phyloP scores from a whole-genome alignment of 2,888 invertebrate genomes.

The Cephus runcator region DNA sequence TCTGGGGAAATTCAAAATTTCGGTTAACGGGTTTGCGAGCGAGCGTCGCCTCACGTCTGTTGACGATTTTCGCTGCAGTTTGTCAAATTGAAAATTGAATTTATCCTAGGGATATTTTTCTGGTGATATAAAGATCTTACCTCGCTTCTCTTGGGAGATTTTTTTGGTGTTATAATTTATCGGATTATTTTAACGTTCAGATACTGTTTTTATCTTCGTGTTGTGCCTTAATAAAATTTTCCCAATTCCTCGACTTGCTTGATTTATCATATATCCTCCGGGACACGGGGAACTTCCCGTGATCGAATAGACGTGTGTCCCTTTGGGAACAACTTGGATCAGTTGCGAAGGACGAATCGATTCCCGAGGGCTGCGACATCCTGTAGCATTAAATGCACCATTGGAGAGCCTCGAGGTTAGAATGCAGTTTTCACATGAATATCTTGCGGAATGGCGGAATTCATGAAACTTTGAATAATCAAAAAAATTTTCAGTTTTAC shows the following conservation, averaged over 20 bases:
- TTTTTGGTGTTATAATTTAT: neutral
- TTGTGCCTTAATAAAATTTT: neutral
- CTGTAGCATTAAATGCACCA: neutral
- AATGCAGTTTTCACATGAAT: neutral
- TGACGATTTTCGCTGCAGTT: neutral
- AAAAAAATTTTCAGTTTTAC: no score
- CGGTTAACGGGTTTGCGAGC: neutral
- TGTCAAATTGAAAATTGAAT: neutral
- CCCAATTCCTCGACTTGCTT: neutral
- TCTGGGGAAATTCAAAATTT: neutral
- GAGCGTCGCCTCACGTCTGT: neutral
- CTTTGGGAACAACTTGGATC: neutral
- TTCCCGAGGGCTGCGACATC: neutral
- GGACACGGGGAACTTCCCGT: neutral
- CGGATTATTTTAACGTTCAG: neutral
- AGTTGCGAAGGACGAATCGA: neutral
- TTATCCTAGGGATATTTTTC: neutral
- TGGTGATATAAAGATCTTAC: neutral
- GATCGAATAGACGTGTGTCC: neutral
- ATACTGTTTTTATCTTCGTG: neutral
- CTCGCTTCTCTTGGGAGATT: neutral
- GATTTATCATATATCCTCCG: neutral
- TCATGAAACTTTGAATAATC: neutral
- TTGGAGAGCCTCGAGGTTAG: no score
- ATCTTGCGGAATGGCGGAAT: neutral